phyloP scores from a whole-genome alignment of 2,888 invertebrate species.

The Micoletzkya japonica region DNA sequence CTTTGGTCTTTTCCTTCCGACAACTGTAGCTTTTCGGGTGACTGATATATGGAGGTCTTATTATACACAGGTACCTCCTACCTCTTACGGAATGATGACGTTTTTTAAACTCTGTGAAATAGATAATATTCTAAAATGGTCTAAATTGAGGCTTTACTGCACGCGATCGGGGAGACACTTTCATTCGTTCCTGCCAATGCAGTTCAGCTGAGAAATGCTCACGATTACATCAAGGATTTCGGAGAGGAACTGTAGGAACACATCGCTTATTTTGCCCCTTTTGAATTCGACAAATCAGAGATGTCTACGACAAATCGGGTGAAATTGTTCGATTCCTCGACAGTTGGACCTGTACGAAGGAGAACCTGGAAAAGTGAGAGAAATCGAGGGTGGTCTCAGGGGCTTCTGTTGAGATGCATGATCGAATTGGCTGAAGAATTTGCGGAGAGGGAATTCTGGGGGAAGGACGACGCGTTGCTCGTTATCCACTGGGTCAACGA shows the following conservation, averaged over 20 bases:
- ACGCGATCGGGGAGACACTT: slow-evolving; percentile 37
- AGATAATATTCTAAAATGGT: not conserved
- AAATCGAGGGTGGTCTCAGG: not conserved
- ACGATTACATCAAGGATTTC: slow-evolving; percentile 42
- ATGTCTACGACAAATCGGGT: slow-evolving; percentile 40
- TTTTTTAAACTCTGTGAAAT: not conserved
- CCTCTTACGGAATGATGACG: not conserved
- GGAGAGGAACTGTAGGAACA: slow-evolving; percentile 28
- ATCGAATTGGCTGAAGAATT: slow-evolving; percentile 32
- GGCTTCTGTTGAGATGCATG: slow-evolving; percentile 17
- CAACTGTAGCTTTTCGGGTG: slow-evolving; percentile 39
- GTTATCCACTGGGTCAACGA: slow-evolving; percentile 29
- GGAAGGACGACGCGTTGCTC: slow-evolving; percentile 29
- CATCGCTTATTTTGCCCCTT: slow-evolving; percentile 5
- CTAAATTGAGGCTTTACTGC: slow-evolving; percentile 37
- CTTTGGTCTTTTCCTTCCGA: slow-evolving; percentile 44
- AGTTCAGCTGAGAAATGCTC: slow-evolving; percentile 42
- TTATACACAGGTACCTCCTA: slow-evolving; percentile 29
- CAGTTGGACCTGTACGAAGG: slow-evolving; percentile 32
- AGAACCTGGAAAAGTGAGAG: slow-evolving; percentile 22
- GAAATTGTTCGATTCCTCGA: slow-evolving; percentile 35
- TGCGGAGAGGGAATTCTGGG: slow-evolving; percentile 30
- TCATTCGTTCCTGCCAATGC: slow-evolving; percentile 44
- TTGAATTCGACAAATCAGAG: slow-evolving; percentile 21
- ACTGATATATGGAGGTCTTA: slow-evolving; percentile 48